These are phyloP conservation scores for Microcebus ravelobensis DNA, from an alignment of 2,113 vertebrate species.

Conservation along the genomic window DNA sequence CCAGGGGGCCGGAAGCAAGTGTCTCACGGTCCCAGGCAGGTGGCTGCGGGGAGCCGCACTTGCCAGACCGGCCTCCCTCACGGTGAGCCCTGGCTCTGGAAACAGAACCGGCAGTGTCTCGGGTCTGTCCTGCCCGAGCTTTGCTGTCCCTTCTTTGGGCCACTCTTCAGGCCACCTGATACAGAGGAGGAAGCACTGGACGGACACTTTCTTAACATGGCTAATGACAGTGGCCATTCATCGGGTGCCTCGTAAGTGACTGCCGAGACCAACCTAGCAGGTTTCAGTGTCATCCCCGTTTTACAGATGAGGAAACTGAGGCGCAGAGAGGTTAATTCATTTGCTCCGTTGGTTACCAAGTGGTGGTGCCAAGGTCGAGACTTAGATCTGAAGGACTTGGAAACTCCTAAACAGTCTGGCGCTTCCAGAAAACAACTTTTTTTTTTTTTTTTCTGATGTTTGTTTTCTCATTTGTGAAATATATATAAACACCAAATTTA, in stretches of 20 bases:
- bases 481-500: background rate
- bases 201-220: background rate
- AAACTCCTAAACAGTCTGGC: background rate
- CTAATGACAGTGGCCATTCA: background rate
- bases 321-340: background rate
- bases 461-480: background rate
- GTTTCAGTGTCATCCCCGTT: background rate
- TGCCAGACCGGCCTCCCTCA: background rate
- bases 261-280: background rate
- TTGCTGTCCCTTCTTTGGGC: background rate
- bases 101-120: background rate
- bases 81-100: background rate
- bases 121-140: background rate
- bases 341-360: background rate
- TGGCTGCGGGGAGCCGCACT: background rate
- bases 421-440: background rate
- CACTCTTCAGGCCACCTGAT: too few relatives aligned
- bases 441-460: background rate
- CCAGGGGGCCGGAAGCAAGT: background rate
- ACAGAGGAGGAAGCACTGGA: fast-evolving
- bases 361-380: background rate
- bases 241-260: background rate
- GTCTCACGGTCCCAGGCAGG: background rate
- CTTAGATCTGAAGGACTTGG: background rate
- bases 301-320: background rate